Percentiles rank a stretch among this genome's conserved stretches.
These are phyloP conservation scores for Diceros bicornis DNA, from an alignment of 2,797 vertebrate species.

Conservation along the genomic window DNA sequence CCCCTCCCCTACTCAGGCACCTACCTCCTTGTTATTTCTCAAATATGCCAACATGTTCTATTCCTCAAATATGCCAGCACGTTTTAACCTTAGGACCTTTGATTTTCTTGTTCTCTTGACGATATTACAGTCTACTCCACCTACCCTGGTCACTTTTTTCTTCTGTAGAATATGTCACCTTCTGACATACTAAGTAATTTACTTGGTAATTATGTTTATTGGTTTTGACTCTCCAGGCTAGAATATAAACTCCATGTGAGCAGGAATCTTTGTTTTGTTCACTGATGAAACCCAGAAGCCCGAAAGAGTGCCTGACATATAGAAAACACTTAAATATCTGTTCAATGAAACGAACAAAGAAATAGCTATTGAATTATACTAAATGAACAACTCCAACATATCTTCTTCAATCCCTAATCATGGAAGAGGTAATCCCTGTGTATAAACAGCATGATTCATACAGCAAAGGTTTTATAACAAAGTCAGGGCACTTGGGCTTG, in stretches of 20 bases:
- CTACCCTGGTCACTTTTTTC: background rate
- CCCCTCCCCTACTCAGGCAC: background rate
- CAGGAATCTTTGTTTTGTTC: background rate
- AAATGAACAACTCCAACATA: background rate
- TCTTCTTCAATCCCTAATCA: constrained; percentile 6
- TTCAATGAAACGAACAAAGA: constrained; percentile 8
- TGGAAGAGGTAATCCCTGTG: background rate
- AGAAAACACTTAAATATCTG: constrained; percentile 12
- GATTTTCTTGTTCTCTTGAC: background rate
- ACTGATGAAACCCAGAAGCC: background rate
- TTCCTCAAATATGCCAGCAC: background rate
- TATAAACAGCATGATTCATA: background rate
- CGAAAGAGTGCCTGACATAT: background rate
- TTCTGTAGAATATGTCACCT: background rate
- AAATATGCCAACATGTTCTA: background rate
- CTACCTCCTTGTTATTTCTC: background rate
- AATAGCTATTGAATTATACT: constrained; percentile 13
- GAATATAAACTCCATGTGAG: constrained; percentile 11
- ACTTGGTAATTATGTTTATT: background rate
- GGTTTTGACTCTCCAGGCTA: background rate
- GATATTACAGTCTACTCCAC: constrained; percentile 9
- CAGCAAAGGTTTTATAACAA: background rate
- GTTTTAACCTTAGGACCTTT: background rate
- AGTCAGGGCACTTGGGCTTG: background rate
- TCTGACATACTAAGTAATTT: background rate